A percentile compares a stretch with the other conserved stretches of the same genome.
phyloP scores from a whole-genome alignment of 2,888 invertebrate genomes.

The Cotesia congregata region DNA sequence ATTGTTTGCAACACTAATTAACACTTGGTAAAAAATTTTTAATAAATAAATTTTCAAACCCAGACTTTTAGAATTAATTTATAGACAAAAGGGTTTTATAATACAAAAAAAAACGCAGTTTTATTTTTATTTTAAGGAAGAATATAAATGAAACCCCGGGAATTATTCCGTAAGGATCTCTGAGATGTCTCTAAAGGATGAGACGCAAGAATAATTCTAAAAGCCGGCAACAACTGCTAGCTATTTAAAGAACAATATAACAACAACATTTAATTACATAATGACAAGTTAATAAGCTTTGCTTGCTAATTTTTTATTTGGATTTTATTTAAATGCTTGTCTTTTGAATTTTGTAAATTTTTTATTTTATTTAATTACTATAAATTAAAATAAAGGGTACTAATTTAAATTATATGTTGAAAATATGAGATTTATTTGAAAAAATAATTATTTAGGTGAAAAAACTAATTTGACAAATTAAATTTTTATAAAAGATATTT shows the following conservation, averaged over 20 bases:
- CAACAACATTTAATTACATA: slow-evolving; percentile 4
- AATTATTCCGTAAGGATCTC: not conserved
- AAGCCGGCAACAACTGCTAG: not conserved
- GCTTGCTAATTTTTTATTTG: not conserved
- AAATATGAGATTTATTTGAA: too few species aligned
- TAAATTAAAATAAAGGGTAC: too few species aligned
- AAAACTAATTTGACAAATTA: too few species aligned
- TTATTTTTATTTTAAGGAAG: not conserved
- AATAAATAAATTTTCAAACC: not conserved
- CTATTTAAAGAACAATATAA: slow-evolving; percentile 4
- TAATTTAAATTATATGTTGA: too few species aligned
- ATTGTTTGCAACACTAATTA: slow-evolving; percentile 15
- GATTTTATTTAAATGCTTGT: too few species aligned
- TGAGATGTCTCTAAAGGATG: not conserved
- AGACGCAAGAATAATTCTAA: not conserved
- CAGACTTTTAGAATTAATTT: not conserved
- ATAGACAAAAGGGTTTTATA: not conserved
- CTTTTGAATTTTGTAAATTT: too few species aligned
- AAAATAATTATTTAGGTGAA: too few species aligned
- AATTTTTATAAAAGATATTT: too few species aligned
- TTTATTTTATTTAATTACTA: too few species aligned
- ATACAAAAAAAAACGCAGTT: not conserved
- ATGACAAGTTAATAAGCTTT: not conserved
- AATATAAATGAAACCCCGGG: not conserved
- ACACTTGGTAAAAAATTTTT: slow-evolving; percentile 8